Evolutionary conservation across 1,140 invertebrate genomes (phyloP).

Genomic region (Heterodera schachtii): DNA sequence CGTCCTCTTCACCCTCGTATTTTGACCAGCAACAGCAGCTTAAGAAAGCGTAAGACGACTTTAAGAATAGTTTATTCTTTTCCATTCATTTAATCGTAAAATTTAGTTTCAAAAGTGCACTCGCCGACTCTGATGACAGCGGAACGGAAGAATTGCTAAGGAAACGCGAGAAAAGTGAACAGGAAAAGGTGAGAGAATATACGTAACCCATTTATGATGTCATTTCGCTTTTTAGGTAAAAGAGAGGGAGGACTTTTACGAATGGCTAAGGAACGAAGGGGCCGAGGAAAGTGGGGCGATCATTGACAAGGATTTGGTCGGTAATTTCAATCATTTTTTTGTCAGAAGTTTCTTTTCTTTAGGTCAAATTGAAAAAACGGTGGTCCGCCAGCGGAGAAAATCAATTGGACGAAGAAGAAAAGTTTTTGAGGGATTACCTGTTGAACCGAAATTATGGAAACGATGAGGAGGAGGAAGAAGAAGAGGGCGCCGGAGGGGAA

Average conservation of each 20-base stretch:
- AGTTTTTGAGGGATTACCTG: conserved; percentile 88
- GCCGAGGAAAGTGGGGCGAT: conserved; percentile 67
- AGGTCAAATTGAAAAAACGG: conserved; percentile 77
- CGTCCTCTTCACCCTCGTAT: conserved; percentile 74
- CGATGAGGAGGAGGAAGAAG: conserved; percentile 71
- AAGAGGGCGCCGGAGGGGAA: conserved; percentile 67
- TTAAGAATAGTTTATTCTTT: background rate
- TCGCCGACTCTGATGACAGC: conserved; percentile 67
- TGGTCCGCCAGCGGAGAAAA: conserved; percentile 75
- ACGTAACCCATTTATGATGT: conserved; percentile 2
- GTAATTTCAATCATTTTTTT: background rate
- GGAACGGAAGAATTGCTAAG: conserved; percentile 69
- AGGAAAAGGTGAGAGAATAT: conserved; percentile 68
- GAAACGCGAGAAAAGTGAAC: conserved; percentile 72
- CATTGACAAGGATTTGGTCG: conserved; percentile 66
- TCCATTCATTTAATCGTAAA: too few species aligned
- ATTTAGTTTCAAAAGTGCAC: conserved; percentile 62
- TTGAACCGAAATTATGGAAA: conserved; percentile 79
- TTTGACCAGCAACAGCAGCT: conserved; percentile 72
- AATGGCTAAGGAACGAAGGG: conserved; percentile 81
- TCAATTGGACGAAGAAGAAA: conserved; percentile 79
- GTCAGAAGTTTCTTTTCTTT: conserved; percentile 17
- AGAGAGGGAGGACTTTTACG: conserved; percentile 76
- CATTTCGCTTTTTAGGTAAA: conserved; percentile 66
- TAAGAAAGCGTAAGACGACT: conserved; percentile 71